These are phyloP conservation scores for Lophius americanus DNA, from an alignment of 2,797 vertebrate genomes.

Conservation along the genomic window DNA sequence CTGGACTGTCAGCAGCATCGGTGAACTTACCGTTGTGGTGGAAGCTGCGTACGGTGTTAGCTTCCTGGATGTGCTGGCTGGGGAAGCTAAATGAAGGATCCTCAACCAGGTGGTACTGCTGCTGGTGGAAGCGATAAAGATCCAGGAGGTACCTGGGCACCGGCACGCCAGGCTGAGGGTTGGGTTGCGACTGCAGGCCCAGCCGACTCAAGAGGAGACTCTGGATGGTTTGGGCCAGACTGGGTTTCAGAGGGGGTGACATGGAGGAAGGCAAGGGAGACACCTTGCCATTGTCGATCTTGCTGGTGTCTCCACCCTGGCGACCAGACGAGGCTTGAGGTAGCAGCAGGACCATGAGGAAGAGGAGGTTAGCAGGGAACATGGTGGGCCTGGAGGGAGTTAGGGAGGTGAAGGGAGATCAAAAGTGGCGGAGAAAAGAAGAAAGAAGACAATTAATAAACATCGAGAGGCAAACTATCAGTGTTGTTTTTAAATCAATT, in stretches of 20 bases:
- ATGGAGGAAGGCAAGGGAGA: conserved; percentile 40
- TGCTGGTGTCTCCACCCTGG: conserved; percentile 75
- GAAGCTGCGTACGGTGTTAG: conserved; percentile 86
- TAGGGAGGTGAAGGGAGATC: conserved; percentile 12
- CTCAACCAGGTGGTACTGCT: conserved; percentile 82
- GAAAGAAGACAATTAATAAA: neutral
- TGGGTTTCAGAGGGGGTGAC: conserved; percentile 60
- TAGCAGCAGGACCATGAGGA: conserved; percentile 87
- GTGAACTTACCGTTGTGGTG: conserved; percentile 81
- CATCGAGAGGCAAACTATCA: neutral
- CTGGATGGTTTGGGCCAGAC: conserved; percentile 82
- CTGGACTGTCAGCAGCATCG: neutral
- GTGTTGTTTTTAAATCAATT: neutral
- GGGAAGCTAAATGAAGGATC: conserved; percentile 82
- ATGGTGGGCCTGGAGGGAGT: conserved; percentile 81
- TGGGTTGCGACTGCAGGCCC: conserved; percentile 81
- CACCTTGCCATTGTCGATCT: conserved; percentile 66
- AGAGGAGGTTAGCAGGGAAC: conserved; percentile 87
- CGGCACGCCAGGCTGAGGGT: conserved; percentile 73
- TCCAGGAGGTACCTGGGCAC: conserved; percentile 84
- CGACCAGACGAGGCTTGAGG: conserved; percentile 83
- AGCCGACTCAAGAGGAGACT: conserved; percentile 82
- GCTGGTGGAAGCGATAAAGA: conserved; percentile 84
- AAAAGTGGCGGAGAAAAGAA: conserved; percentile 4
- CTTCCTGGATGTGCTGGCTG: conserved; percentile 78